Base-by-base conservation (phyloP, 2,113 vertebrate genomes). In the Passerina amoena region DNA sequence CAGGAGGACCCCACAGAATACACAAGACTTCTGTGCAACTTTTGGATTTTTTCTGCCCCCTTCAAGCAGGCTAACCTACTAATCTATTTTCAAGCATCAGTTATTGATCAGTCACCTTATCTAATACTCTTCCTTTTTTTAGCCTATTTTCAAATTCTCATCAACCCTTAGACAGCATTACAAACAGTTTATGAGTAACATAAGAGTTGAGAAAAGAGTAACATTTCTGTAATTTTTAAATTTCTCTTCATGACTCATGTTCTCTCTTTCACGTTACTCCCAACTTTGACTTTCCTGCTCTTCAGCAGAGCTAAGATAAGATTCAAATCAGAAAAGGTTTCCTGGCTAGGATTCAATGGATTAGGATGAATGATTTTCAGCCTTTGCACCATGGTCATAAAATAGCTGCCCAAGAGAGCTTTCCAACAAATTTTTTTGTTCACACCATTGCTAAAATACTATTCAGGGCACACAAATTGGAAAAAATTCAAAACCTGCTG, bases 391-490 rank as follows among this genome's bases (percentile, higher is more conserved):
- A 64, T 1, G 6, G 24, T 64, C 40, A 19, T 22, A 81, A 65
- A 1, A 1, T 11, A 84, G 66, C 15, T n/a, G 27, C 38, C 68
- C 47, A 78, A 86, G 50, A 25, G 25, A 88, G 11, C 15, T 73
- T 91, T 56, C 15, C 51, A 73, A 23, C 4, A 33, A 23, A n/a
- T 44, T 38, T 54, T 70, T 68, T 54, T 61, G 53, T 61, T 89
- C 42, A 86, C 7, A 20, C 4, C 25, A 19, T 24, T 48, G 33
- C 14, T 5, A 6, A 75, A 80, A 57, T 38, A 64, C 44, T 38
- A 24, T 27, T 24, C 24, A 85, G 21, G 35, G 21, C 7, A 14
- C 1, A 1, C 17, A 53, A 56, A 37, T 0, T 44, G 24, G 30
- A 72, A 90, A 90, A 90, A 81, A 77, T 9, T 15, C 8, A 53